These are phyloP conservation scores for Monopterus albus DNA, from an alignment of 2,113 vertebrate species.

Conservation along the genomic window DNA sequence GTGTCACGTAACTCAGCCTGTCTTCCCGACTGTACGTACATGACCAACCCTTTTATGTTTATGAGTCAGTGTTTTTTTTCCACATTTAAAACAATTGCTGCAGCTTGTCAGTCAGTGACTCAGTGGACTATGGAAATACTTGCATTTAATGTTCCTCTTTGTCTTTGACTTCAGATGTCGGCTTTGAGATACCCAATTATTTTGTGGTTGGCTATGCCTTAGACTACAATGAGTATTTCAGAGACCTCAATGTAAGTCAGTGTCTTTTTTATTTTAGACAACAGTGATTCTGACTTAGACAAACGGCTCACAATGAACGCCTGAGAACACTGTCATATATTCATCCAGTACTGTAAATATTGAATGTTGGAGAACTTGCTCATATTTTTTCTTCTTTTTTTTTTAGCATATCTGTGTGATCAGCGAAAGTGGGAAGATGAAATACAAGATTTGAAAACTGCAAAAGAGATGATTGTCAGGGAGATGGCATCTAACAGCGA, in stretches of 20 bases:
- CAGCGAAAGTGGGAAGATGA: conserved; percentile 90
- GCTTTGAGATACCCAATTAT: conserved; percentile 94
- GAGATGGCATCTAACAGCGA: conserved; percentile 37
- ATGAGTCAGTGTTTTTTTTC: conserved; percentile 44
- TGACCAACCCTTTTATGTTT: conserved; percentile 24
- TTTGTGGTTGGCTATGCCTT: conserved; percentile 96
- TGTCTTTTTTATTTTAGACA: conserved; percentile 6
- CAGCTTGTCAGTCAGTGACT: conserved; percentile 27
- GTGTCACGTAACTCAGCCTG: conserved; percentile 82
- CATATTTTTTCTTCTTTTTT: conserved; percentile 3
- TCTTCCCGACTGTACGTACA: conserved; percentile 90
- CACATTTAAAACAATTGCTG: conserved; percentile 6
- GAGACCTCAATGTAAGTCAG: conserved; percentile 92
- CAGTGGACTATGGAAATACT: conserved; percentile 12
- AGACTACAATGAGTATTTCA: conserved; percentile 96
- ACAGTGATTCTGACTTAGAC: neutral
- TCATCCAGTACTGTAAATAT: neutral
- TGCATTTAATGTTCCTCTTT: conserved; percentile 22
- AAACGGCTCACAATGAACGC: neutral
- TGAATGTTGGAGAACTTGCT: neutral
- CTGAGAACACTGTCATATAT: neutral
- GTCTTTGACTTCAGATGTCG: conserved; percentile 84
- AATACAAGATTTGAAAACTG: conserved; percentile 86
- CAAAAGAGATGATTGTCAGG: conserved; percentile 15
- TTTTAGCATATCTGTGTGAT: conserved; percentile 92